Evolutionary conservation across 2,888 invertebrate genomes (phyloP), one percentile per base, ranked within the genome.

Genomic region (Microctonus hyperodae): DNA sequence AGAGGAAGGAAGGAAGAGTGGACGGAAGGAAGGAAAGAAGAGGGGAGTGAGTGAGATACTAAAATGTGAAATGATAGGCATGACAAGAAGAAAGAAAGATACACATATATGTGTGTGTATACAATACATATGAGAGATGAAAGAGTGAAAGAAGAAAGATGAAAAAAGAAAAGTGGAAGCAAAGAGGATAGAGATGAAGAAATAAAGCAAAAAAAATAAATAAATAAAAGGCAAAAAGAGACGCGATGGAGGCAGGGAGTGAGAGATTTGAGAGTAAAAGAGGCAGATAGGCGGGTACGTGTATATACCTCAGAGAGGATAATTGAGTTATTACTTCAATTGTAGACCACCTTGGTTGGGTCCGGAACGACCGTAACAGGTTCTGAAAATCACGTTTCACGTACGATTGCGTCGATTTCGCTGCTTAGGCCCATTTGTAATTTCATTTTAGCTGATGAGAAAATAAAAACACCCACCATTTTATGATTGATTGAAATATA

Each of bases 251-350:
- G 66, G 65, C 53, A 66, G 65, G 62, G 82, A 83, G 83, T 81
- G 81, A 83, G 81, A 82, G 81, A 82, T 82, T 81, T 79, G 79
- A 81, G 82, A 83, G 82, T 79, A 81, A 82, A 82, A 80, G 82
- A 83, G 80, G 81, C 70, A 80, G 82, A 83, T 83, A 83, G 83
- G 83, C 79, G 82, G 82, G 79, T 80, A 80, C 80, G 78, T 73
- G 78, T 73, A 31, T 55, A 55, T 33, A 77, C 74, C 79, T 79
- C 78, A 76, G 78, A 81, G 83, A 83, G 82, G 83, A 83, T 84
- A 84, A 84, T 84, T 83, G 84, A 84, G 84, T 84, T 84, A 84
- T 84, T 84, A 84, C 83, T 83, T 83, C 84, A 84, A 84, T 84
- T 83, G 84, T 83, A 83, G 83, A 84, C 83, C 83, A 84, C 84